These are phyloP conservation scores for Pagrus major DNA, from an alignment of 2,113 vertebrate genomes.

Conservation along the genomic window DNA sequence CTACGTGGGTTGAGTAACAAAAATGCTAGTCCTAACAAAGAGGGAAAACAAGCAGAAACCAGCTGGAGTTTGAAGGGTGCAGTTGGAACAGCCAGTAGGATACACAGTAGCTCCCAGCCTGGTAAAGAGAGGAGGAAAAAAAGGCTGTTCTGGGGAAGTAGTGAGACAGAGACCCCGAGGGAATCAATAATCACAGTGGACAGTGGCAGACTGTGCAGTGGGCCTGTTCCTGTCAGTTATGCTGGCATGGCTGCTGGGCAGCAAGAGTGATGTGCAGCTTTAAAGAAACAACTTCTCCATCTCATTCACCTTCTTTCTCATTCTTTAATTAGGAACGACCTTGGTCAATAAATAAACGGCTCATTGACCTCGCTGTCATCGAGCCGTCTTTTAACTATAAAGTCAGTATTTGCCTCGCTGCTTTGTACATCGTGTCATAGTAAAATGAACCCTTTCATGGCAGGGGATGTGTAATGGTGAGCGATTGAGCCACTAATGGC, in stretches of 20 bases:
- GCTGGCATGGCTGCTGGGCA: constrained; percentile 43
- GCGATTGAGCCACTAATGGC: constrained; percentile 42
- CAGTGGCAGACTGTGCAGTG: constrained; percentile 62
- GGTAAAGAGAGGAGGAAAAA: background rate
- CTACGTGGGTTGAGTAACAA: constrained; percentile 10
- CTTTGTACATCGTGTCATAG: constrained; percentile 31
- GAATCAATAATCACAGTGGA: constrained; percentile 66
- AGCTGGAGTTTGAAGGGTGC: constrained; percentile 19
- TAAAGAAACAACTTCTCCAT: constrained; percentile 39
- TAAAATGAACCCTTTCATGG: constrained; percentile 28
- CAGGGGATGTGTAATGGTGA: constrained; percentile 49
- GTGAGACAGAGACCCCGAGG: constrained; percentile 47
- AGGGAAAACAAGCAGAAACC: background rate
- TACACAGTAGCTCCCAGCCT: constrained; percentile 5
- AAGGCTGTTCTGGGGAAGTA: constrained; percentile 24
- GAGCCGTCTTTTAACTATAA: constrained; percentile 23
- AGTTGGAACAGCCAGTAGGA: constrained; percentile 2
- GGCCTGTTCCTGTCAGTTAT: constrained; percentile 58
- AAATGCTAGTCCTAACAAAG: background rate
- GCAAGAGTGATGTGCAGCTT: constrained; percentile 36
- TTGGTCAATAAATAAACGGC: constrained; percentile 51
- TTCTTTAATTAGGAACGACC: constrained; percentile 57
- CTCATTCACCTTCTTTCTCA: constrained; percentile 31
- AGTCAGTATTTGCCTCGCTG: constrained; percentile 33
- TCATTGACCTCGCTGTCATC: constrained; percentile 35